Percentiles rank a stretch among this genome's conserved stretches.
Conservation (phyloP, 2,888 invertebrate species). For the Eretmocerus hayati region DNA sequence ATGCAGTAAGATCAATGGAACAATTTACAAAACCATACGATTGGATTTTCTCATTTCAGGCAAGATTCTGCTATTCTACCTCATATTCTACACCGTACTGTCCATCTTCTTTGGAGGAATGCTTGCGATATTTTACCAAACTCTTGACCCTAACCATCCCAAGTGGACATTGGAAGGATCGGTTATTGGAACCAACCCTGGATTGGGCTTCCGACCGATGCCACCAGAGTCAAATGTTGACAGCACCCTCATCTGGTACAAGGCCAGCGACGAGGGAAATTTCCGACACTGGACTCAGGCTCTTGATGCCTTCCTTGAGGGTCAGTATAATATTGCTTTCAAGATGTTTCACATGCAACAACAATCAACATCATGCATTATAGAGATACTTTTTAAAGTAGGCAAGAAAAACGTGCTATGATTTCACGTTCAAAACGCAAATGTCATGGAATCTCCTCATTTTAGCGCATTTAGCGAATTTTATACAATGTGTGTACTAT, state of each 20-base stretch:
- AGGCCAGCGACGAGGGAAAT: constrained; percentile 68
- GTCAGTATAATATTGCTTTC: constrained; percentile 47
- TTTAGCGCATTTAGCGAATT: no score
- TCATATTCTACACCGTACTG: constrained; percentile 88
- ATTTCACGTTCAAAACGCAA: no score
- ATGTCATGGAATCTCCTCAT: no score
- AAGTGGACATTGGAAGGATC: constrained; percentile 85
- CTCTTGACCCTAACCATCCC: constrained; percentile 74
- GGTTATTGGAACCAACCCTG: constrained; percentile 90
- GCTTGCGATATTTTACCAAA: constrained; percentile 91
- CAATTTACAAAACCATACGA: no score
- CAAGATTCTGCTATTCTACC: constrained; percentile 92
- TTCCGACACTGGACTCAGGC: constrained; percentile 73
- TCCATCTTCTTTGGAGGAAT: constrained; percentile 92
- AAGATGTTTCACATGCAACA: neutral
- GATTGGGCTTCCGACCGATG: constrained; percentile 95
- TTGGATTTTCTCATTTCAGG: no score
- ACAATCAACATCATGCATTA: no score
- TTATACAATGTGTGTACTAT: no score
- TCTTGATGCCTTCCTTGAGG: constrained; percentile 67
- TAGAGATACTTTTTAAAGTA: no score
- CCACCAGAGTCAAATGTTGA: constrained; percentile 86
- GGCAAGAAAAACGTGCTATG: no score
- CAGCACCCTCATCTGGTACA: constrained; percentile 95
- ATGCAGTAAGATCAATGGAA: no score